Evolutionary conservation across 2,797 vertebrate genomes (phyloP).

Genomic region (Ispidina lecontei): DNA sequence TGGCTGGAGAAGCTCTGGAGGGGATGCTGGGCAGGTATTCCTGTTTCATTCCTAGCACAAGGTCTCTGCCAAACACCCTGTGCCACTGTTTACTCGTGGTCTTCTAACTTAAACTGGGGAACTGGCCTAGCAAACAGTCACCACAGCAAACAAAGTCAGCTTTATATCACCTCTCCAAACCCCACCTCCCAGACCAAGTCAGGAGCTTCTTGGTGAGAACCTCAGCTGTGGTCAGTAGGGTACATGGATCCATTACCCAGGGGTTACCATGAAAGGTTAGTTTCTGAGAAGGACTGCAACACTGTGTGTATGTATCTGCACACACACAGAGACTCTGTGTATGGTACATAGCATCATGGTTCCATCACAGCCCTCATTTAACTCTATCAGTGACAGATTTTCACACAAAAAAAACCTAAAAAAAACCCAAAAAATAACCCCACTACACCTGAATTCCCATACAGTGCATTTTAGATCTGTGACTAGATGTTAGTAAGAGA

Average conservation of each 20-base stretch:
- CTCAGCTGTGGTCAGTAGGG: background rate
- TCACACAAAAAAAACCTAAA: background rate
- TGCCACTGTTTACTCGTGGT: slow-evolving; percentile 9
- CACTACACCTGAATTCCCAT: background rate
- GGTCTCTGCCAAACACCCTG: background rate
- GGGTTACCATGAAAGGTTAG: background rate
- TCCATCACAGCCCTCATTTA: slow-evolving; percentile 16
- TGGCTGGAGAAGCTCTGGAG: background rate
- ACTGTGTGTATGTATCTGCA: background rate
- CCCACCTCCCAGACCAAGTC: background rate
- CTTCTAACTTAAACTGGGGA: slow-evolving; percentile 1
- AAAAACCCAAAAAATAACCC: background rate
- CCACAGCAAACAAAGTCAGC: slow-evolving; percentile 41
- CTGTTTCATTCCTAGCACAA: background rate
- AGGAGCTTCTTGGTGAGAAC: slow-evolving; percentile 25
- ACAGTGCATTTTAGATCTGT: background rate
- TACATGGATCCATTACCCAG: background rate
- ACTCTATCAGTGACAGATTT: background rate
- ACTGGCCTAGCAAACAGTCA: slow-evolving; percentile 22
- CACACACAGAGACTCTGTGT: slow-evolving; percentile 16
- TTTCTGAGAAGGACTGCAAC: background rate
- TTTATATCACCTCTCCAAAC: slow-evolving; percentile 27
- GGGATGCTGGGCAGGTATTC: background rate
- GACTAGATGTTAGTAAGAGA: background rate
- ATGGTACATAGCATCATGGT: background rate